These are phyloP conservation scores for Heterotis niloticus DNA, from an alignment of 2,113 vertebrate genomes.

Conservation along the genomic window DNA sequence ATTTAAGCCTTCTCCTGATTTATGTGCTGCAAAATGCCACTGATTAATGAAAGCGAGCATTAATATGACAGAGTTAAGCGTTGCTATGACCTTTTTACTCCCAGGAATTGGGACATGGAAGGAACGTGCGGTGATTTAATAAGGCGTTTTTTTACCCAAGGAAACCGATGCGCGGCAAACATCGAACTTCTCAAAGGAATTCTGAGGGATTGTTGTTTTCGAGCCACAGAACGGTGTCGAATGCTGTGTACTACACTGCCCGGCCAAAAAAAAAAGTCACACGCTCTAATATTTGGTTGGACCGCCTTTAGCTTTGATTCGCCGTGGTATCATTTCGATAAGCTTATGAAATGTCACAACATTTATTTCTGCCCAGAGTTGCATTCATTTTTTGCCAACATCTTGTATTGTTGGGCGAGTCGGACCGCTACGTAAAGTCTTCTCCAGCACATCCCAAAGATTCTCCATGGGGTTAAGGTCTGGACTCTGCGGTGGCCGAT, in stretches of 20 bases:
- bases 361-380: no score
- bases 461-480: no score
- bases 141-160: not conserved
- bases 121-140: constrained; percentile 30
- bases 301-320: no score
- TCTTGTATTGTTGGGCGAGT: no score
- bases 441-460: no score
- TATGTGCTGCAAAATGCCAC: constrained; percentile 5
- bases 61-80: constrained; percentile 29
- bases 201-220: constrained; percentile 42
- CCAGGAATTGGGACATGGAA: constrained; percentile 27
- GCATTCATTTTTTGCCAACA: no score
- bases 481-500: no score
- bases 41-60: constrained; percentile 30
- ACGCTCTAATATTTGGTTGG: no score
- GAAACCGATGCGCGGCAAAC: constrained; percentile 38
- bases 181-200: constrained; percentile 40
- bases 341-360: no score
- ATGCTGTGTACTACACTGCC: constrained; percentile 1
- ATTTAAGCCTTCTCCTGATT: constrained; percentile 9
- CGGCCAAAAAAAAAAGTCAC: no score
- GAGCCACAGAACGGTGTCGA: constrained; percentile 11
- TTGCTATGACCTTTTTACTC: constrained; percentile 30
- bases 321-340: no score
- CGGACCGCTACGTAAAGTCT: no score